Conservation (phyloP, 2,797 vertebrate species). For the Alfaro cultratus region DNA sequence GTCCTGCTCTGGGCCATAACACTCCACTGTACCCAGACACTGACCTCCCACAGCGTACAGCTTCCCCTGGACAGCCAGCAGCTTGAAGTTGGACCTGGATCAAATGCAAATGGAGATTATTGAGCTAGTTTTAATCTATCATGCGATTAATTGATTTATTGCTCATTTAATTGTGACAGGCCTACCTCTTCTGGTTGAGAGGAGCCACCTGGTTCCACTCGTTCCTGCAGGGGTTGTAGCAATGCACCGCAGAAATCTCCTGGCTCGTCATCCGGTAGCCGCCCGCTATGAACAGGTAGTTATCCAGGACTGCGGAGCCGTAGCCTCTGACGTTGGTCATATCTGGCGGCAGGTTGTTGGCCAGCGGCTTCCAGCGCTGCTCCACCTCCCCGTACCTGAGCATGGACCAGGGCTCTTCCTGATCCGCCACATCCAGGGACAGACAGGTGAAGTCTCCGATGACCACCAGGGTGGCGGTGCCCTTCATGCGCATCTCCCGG, state of each 20-base stretch:
- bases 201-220: conserved; percentile 91
- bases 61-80: conserved; percentile 89
- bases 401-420: conserved; percentile 89
- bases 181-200: conserved; percentile 95
- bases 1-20: conserved; percentile 92
- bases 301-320: conserved; percentile 88
- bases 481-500: conserved; percentile 86
- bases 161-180: too few species aligned
- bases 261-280: conserved; percentile 92
- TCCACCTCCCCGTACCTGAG: conserved; percentile 87
- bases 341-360: conserved; percentile 86
- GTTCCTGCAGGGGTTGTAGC: conserved; percentile 92
- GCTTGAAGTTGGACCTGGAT: conserved; percentile 93
- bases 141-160: too few species aligned
- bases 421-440: conserved; percentile 78
- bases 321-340: conserved; percentile 91
- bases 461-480: conserved; percentile 86
- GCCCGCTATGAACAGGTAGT: conserved; percentile 94
- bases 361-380: conserved; percentile 88
- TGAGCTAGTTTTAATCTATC: too few species aligned
- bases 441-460: conserved; percentile 86
- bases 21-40: conserved; percentile 91
- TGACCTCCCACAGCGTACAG: conserved; percentile 94
- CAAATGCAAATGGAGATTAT: not conserved
- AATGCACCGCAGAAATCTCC: conserved; percentile 92